Evolutionary conservation across 2,888 invertebrate genomes (phyloP), one percentile per base, ranked within the genome.

Genomic region (Girardia tigrina): DNA sequence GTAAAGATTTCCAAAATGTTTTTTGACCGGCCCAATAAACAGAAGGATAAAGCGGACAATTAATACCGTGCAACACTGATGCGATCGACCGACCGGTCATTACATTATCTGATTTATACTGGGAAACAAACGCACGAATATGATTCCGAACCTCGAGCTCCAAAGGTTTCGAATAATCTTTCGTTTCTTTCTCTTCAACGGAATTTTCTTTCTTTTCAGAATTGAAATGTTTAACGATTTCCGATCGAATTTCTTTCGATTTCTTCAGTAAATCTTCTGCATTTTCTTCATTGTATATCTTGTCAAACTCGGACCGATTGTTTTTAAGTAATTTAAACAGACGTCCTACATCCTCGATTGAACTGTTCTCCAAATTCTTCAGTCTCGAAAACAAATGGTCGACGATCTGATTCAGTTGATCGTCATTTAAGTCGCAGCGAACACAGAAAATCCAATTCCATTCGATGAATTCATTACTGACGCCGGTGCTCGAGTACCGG

Each of bases 31-130:
- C 90, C 94, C 94, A 95, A 77, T 90, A 88, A 75, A 90, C 86
- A 4, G 93, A 90, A 1, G 94, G 91, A 86, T 89, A 95, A 84
- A 92, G 91, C 0, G 95, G 95, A 82, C 92, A 93, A 77, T 88
- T 88, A 81, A 95, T 94, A 0, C 95, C 95, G 84, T 94, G 92
- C 81, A 95, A 91, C 80, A 95, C 91, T 80, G 92, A 88, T 0
- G 94, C 94, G 74, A 95, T 87, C 74, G 90, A 88, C 77, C 93
- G 87, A 0, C 92, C 93, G 70, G 90, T 91, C 82, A 94, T 92
- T 77, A 86, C 88, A 81, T 90, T 90, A 80, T 94, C 93, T 14
- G 78, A 76, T 8, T 81, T 79, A 78, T 84, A 83, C 42, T 81
- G 70, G 78, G 88, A 88, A 79, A 94, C 87, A 77, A 94, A 86